These are phyloP conservation scores for Stigmatopora argus DNA, from an alignment of 2,113 vertebrate genomes.

Conservation along the genomic window DNA sequence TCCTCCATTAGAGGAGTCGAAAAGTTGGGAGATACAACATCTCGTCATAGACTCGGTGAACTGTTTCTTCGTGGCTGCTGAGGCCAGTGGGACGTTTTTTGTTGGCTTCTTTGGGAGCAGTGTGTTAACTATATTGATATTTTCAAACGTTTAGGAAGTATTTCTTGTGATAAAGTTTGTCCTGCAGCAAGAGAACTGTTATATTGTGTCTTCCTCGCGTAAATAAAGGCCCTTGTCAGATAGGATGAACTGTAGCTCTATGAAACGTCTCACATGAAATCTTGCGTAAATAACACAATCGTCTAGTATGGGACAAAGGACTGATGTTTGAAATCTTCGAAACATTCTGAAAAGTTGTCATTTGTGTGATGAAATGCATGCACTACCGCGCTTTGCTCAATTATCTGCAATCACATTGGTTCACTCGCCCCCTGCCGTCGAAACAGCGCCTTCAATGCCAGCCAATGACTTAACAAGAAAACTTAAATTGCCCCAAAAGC, in stretches of 20 bases:
- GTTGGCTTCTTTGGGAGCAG: background rate
- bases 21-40: conserved; percentile 15
- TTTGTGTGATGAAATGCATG: too few species aligned
- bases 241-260: background rate
- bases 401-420: too few species aligned
- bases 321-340: background rate
- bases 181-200: background rate
- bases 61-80: background rate
- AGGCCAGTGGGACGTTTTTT: background rate
- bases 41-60: background rate
- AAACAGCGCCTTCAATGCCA: too few species aligned
- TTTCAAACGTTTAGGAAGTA: background rate
- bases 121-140: background rate
- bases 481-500: too few species aligned
- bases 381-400: too few species aligned
- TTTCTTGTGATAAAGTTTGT: background rate
- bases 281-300: background rate
- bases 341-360: background rate
- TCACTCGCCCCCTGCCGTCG: too few species aligned
- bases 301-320: background rate
- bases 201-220: background rate
- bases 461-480: too few species aligned
- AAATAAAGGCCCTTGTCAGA: background rate
- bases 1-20: conserved; percentile 37
- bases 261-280: background rate